Evolutionary conservation across 2,797 vertebrate genomes (phyloP).

Genomic region (Pipistrellus kuhlii): DNA sequence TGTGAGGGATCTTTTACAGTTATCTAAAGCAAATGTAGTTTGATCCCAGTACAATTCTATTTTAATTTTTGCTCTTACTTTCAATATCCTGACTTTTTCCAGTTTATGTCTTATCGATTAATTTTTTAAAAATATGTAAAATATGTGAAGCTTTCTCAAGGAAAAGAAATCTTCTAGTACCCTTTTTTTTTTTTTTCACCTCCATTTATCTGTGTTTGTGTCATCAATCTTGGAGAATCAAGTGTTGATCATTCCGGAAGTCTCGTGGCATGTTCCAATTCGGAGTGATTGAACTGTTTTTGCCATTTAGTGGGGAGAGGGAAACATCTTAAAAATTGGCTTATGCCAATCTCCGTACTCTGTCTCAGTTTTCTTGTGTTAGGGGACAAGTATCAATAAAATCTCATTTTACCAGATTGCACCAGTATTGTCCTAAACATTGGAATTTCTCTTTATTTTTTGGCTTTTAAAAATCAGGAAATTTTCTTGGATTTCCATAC

Average conservation of each 20-base stretch:
- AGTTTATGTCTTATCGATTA: not conserved
- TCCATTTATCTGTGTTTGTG: constrained; percentile 39
- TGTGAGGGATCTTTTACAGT: not conserved
- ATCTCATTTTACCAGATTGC: constrained; percentile 6
- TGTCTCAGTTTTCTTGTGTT: not conserved
- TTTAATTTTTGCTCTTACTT: constrained; percentile 28
- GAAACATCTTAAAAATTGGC: not conserved
- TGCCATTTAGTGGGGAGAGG: not conserved
- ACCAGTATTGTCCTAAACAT: not conserved
- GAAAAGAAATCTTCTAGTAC: constrained; percentile 18
- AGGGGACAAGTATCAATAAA: constrained; percentile 1
- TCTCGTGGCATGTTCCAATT: not conserved
- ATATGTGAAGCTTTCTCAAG: not conserved
- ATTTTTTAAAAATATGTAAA: constrained; percentile 40
- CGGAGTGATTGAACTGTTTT: constrained; percentile 27
- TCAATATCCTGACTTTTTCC: not conserved
- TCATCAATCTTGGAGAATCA: constrained; percentile 52
- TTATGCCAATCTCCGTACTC: not conserved
- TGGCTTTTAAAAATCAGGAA: constrained; percentile 36
- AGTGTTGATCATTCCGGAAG: constrained; percentile 21
- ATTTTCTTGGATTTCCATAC: not conserved
- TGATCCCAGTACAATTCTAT: not conserved
- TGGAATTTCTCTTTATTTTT: constrained; percentile 15
- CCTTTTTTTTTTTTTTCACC: not conserved
- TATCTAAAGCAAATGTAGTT: constrained; percentile 30